Evolutionary conservation across 2,888 invertebrate species (phyloP).

Genomic region (Tetragonula carbonaria): DNA sequence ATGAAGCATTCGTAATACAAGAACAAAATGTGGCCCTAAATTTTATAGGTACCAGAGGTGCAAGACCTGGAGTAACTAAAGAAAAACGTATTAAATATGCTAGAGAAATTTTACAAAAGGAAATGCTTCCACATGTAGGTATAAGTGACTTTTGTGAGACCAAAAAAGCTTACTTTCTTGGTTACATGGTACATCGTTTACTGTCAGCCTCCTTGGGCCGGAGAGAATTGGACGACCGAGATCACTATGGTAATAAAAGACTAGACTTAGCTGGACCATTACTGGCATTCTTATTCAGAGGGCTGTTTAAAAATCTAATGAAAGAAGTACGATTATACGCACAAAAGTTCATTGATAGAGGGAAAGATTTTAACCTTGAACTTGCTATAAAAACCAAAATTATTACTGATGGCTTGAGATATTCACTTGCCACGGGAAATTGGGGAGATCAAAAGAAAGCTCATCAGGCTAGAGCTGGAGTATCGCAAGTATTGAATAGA

Average conservation of each 20-base stretch:
- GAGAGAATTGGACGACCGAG: constrained; percentile 99
- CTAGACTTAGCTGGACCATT: constrained; percentile 98
- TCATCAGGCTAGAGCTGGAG: constrained; percentile 98
- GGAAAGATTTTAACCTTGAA: constrained; percentile 99
- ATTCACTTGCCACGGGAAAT: constrained; percentile 99
- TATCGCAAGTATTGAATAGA: constrained; percentile 98
- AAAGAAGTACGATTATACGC: constrained; percentile 99
- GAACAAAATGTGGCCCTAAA: constrained; percentile 99
- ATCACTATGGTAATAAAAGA: constrained; percentile 99
- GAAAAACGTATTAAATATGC: constrained; percentile 99
- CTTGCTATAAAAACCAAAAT: constrained; percentile 98
- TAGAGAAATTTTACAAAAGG: constrained; percentile 99
- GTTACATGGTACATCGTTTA: constrained; percentile 99
- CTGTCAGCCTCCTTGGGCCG: constrained; percentile 96
- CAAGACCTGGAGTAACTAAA: constrained; percentile 98
- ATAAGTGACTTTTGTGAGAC: constrained; percentile 99
- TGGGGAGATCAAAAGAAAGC: constrained; percentile 99
- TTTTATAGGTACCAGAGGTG: constrained; percentile 99
- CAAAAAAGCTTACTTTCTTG: constrained; percentile 99
- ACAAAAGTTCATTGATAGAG: constrained; percentile 99
- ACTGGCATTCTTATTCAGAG: constrained; percentile 98
- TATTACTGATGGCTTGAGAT: constrained; percentile 98
- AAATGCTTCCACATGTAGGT: constrained; percentile 99
- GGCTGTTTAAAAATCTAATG: constrained; percentile 97
- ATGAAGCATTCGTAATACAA: constrained; percentile 99